Evolutionary conservation across 2,797 vertebrate species (phyloP), one percentile per base, ranked within the genome.

Genomic region (Sphenopsis melanotis): DNA sequence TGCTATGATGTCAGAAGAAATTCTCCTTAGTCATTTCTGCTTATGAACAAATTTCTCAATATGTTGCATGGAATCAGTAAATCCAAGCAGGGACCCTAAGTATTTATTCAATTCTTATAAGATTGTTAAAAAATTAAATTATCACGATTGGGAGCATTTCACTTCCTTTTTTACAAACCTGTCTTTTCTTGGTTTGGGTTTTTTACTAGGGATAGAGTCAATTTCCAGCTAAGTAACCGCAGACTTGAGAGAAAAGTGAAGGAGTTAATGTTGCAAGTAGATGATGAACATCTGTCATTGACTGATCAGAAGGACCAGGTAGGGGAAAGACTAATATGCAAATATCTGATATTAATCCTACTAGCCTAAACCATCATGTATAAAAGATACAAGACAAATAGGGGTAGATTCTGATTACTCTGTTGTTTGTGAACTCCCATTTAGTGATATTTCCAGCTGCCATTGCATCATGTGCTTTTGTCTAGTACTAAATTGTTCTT

Each of bases 281-380:
- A 99, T 52, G 99, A 99, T 64, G 99, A 99, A 84, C 99, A 99
- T 80, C 97, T 99, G 91, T 98, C 98, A 1, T 68, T 99, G 95
- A 99, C 98, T 17, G 99, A 99, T 95, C 99, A 99, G 94, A 99
- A 99, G 95, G 99, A 99, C 97, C 99, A 99, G 98, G 99, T 99
- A 97, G 64, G 83, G n/a, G 11, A 78, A 96, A 75, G 50, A 90
- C 26, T 79, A 78, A 42, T 63, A 47, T 56, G 32, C 79, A 91
- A 78, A 84, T 94, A 66, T 37, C 41, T 79, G 34, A 63, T 88
- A 37, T 30, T 72, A 89, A 74, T 81, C 30, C 39, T 88, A 49
- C 36, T 64, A 60, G 18, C 41, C 46, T 86, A 72, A 79, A 30
- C 89, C 20, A 39, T 52, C 36, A 18, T 53, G 21, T 60, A 23